Evolutionary conservation across 2,797 vertebrate genomes (phyloP).

Genomic region (Phrynocephalus vlangalii): DNA sequence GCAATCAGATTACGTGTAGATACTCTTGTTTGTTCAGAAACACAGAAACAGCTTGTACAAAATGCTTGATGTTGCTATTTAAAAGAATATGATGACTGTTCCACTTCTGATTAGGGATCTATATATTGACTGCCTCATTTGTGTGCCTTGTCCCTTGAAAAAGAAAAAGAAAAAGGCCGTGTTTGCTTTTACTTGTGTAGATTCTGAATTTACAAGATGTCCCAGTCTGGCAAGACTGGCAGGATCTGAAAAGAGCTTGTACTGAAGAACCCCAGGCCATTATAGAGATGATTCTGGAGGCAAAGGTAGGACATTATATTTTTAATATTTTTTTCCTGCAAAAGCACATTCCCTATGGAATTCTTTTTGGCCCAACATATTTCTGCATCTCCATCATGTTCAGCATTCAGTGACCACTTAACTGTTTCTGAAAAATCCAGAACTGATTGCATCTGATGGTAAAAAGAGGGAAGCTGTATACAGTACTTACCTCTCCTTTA

Average conservation of each 20-base stretch:
- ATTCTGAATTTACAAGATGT: conserved; percentile 85
- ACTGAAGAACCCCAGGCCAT: conserved; percentile 81
- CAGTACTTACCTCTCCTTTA: neutral
- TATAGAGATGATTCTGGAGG: conserved; percentile 86
- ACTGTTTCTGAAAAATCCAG: neutral
- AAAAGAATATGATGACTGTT: neutral
- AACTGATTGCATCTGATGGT: neutral
- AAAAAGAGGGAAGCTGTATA: neutral
- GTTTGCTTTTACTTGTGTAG: conserved; percentile 74
- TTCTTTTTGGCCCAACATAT: neutral
- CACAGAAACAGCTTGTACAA: neutral
- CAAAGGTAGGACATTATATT: conserved; percentile 80
- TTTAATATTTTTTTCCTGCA: neutral
- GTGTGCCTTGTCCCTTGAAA: neutral
- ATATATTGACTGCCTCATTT: neutral
- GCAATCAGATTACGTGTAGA: neutral
- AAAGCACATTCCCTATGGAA: neutral
- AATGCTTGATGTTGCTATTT: neutral
- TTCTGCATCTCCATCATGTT: neutral
- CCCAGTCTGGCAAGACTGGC: conserved; percentile 87
- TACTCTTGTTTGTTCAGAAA: neutral
- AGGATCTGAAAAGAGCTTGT: conserved; percentile 87
- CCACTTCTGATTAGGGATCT: neutral
- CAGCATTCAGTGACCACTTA: too few species aligned
- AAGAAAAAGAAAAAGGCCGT: neutral